These are phyloP conservation scores for Ctenodactylus gundi DNA, from an alignment of 2,113 vertebrate genomes.

Conservation along the genomic window DNA sequence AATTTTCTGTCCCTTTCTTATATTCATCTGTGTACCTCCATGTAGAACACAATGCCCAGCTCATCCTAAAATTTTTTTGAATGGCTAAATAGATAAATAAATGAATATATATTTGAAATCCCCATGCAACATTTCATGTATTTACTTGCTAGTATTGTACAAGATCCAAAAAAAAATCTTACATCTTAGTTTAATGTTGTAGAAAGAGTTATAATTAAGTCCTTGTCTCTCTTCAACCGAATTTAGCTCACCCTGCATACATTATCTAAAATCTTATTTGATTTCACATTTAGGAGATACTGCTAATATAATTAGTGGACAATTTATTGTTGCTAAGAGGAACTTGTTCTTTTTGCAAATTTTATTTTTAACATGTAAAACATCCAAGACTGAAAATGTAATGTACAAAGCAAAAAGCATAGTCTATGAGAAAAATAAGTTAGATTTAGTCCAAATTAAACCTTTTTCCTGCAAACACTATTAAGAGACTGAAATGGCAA, in stretches of 20 bases:
- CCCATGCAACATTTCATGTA: background rate
- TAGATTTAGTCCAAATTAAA: slow-evolving; percentile 13
- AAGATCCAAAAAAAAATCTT: slow-evolving; percentile 21
- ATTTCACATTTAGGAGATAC: background rate
- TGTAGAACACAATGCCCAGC: background rate
- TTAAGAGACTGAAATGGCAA: slow-evolving; percentile 24
- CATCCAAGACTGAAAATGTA: background rate
- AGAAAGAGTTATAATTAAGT: background rate
- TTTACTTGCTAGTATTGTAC: background rate
- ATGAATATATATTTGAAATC: background rate
- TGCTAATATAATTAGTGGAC: background rate
- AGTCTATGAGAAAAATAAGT: slow-evolving; percentile 5
- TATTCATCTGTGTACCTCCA: background rate
- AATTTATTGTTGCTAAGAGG: background rate
- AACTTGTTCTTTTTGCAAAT: slow-evolving; percentile 30
- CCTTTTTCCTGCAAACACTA: background rate
- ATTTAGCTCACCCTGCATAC: background rate
- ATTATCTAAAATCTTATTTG: slow-evolving; percentile 8
- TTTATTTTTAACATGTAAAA: slow-evolving; percentile 48
- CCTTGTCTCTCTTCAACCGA: background rate
- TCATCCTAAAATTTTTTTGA: slow-evolving; percentile 18
- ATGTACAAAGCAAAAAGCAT: background rate
- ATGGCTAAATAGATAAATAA: background rate
- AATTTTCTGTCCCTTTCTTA: background rate
- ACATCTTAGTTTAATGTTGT: background rate